phyloP scores from a whole-genome alignment of 1,140 invertebrate genomes.

The Euglossa dilemma region DNA sequence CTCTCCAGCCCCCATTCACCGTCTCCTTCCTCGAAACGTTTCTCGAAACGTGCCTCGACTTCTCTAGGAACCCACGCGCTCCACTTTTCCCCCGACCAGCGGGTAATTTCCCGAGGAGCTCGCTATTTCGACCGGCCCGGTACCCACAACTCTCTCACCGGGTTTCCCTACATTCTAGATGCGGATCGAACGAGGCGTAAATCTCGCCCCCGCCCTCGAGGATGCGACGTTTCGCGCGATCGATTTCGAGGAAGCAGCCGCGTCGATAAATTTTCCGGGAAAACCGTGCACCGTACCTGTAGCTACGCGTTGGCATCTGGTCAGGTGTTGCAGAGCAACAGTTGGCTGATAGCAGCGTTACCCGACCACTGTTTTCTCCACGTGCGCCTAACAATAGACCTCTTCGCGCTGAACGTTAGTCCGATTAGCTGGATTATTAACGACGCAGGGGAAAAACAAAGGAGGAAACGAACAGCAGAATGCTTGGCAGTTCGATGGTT shows the following conservation, averaged over 20 bases:
- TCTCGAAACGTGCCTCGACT: neutral
- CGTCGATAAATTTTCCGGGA: constrained; percentile 5
- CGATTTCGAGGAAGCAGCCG: neutral
- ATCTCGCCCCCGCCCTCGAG: neutral
- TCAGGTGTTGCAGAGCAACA: constrained; percentile 33
- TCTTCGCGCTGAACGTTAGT: neutral
- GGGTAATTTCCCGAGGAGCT: neutral
- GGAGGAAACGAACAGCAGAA: neutral
- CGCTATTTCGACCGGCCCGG: no score
- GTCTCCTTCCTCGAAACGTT: no score
- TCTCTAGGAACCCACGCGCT: neutral
- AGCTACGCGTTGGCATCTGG: neutral
- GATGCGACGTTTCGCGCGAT: neutral
- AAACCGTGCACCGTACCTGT: neutral
- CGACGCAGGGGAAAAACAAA: neutral
- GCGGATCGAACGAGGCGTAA: neutral
- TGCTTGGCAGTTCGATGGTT: neutral
- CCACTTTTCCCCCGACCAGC: neutral
- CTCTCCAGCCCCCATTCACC: no score
- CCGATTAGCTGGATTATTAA: neutral
- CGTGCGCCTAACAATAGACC: neutral
- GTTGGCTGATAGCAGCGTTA: constrained; percentile 12
- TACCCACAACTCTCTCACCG: no score
- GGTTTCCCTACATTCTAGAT: neutral
- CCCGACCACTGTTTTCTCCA: neutral